These are phyloP conservation scores for Epinephelus cyanopodus DNA, from an alignment of 2,113 vertebrate species.

Conservation along the genomic window DNA sequence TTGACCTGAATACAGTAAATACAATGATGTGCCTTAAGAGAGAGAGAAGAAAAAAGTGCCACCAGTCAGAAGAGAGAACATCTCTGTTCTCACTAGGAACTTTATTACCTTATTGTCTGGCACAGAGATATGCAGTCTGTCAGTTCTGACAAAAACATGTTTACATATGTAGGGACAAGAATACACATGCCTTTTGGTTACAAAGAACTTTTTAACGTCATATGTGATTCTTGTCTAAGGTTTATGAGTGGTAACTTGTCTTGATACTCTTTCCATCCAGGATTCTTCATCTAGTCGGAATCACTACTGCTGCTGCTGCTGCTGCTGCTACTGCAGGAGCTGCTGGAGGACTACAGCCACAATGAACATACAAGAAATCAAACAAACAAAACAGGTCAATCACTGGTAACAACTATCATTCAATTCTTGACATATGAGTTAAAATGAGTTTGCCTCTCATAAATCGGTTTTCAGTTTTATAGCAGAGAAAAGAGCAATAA, in stretches of 20 bases:
- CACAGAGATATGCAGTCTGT: neutral
- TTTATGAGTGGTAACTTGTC: neutral
- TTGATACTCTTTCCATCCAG: neutral
- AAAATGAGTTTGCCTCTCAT: neutral
- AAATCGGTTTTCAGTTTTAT: neutral
- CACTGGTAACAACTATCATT: neutral
- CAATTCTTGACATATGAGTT: too few species aligned
- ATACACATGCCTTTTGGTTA: neutral
- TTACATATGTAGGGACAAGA: neutral
- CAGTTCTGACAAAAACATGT: neutral
- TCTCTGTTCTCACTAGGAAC: conserved; percentile 3
- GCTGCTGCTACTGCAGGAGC: conserved; percentile 64
- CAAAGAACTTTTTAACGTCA: neutral
- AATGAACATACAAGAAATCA: neutral
- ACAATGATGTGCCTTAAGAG: neutral
- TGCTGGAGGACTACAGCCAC: conserved; percentile 70
- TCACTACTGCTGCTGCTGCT: conserved; percentile 55
- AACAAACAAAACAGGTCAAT: neutral
- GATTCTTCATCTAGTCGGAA: conserved; percentile 67
- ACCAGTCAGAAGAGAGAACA: neutral
- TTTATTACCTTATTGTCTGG: conserved; percentile 5
- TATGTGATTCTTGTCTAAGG: neutral
- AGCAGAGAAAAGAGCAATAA: neutral
- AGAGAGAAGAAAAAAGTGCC: neutral
- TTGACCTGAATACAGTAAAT: neutral